These are phyloP conservation scores for Phortica magna DNA, from an alignment of 2,888 invertebrate species.

Conservation along the genomic window DNA sequence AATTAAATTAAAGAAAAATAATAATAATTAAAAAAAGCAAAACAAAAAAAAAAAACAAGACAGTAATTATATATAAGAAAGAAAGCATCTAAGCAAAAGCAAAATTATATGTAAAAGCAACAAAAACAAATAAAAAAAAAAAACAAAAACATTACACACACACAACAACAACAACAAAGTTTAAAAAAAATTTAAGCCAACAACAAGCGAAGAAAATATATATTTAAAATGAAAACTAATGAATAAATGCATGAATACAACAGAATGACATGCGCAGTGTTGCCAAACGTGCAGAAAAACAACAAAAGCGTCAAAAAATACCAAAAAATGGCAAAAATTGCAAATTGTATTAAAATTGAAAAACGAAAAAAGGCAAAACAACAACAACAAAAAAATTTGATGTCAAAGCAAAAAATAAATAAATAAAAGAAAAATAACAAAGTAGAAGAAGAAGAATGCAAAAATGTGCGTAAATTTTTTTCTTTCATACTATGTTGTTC, in stretches of 20 bases:
- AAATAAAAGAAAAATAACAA: conserved; percentile 36
- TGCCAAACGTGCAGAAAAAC: conserved; percentile 10
- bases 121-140: conserved; percentile 35
- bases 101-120: neutral
- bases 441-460: neutral
- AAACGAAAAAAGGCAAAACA: neutral
- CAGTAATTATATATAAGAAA: conserved; percentile 51
- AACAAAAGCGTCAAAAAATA: conserved; percentile 30
- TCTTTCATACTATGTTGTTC: conserved; percentile 72
- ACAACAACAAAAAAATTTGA: neutral
- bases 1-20: conserved; percentile 52
- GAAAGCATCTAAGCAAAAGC: conserved; percentile 61
- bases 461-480: conserved; percentile 43
- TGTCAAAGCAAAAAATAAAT: conserved; percentile 26
- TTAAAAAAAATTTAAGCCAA: conserved; percentile 31
- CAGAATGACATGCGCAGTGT: neutral
- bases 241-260: no score
- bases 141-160: conserved; percentile 29
- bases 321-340: conserved; percentile 11
- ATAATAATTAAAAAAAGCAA: conserved; percentile 55
- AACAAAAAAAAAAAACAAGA: conserved; percentile 63
- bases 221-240: conserved; percentile 32
- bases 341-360: neutral
- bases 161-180: conserved; percentile 39
- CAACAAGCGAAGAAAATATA: conserved; percentile 43